These are phyloP conservation scores for Balearica regulorum DNA, from an alignment of 2,797 vertebrate species.

Conservation along the genomic window DNA sequence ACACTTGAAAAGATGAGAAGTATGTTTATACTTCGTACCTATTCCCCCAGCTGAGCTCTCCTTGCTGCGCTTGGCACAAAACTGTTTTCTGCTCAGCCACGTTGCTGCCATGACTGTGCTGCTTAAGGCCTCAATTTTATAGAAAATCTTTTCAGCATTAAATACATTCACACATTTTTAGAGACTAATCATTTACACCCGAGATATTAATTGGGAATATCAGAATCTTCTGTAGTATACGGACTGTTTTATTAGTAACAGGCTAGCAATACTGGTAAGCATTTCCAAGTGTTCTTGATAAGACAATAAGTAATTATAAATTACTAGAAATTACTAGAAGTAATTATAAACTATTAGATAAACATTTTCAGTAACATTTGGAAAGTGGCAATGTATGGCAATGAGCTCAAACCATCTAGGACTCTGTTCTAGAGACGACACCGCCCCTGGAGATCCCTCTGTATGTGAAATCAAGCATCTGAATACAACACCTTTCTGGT, in stretches of 20 bases:
- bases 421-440: background rate
- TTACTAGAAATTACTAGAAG: background rate
- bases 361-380: background rate
- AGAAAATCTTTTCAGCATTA: background rate
- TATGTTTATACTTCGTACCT: rapidly evolving
- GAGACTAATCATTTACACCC: background rate
- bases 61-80: background rate
- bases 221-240: background rate
- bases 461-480: background rate
- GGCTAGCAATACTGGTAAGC: background rate
- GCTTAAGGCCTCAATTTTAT: background rate
- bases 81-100: background rate
- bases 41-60: background rate
- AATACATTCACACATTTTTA: background rate
- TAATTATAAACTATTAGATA: background rate
- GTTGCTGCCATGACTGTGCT: background rate
- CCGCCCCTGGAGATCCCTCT: background rate
- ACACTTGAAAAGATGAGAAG: background rate
- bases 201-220: background rate
- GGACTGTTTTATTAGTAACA: background rate
- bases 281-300: background rate
- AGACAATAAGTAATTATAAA: background rate
- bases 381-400: background rate
- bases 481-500: background rate
- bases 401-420: background rate